phyloP scores from a whole-genome alignment of 2,888 invertebrate species.

The Ectobius pallidus region DNA sequence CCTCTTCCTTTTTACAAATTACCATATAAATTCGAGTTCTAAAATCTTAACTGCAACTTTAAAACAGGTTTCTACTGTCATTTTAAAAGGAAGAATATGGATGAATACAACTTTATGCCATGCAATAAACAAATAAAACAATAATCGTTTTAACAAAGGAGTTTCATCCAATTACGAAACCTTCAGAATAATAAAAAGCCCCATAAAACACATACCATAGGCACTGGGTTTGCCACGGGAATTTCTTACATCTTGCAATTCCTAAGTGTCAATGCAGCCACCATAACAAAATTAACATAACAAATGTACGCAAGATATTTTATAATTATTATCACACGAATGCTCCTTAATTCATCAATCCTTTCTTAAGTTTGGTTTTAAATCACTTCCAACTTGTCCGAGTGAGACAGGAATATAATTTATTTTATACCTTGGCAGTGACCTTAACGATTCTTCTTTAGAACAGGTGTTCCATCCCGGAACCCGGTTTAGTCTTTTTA shows the following conservation, averaged over 20 bases:
- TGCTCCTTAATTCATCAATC: too few species aligned
- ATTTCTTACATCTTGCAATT: neutral
- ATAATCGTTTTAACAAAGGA: conserved; percentile 2
- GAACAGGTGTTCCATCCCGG: too few species aligned
- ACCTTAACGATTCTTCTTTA: too few species aligned
- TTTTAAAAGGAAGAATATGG: neutral
- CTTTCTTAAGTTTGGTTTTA: too few species aligned
- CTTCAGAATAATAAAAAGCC: neutral
- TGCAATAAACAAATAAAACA: conserved; percentile 15
- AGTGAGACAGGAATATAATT: too few species aligned
- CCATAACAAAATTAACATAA: neutral
- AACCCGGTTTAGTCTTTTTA: too few species aligned
- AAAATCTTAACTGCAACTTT: neutral
- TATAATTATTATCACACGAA: too few species aligned
- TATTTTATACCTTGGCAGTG: too few species aligned
- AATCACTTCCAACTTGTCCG: too few species aligned
- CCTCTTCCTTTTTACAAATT: too few species aligned
- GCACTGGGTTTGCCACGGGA: neutral
- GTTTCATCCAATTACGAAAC: conserved; percentile 1
- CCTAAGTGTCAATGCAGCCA: neutral
- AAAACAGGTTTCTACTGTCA: neutral
- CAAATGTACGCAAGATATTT: too few species aligned
- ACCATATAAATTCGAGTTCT: neutral
- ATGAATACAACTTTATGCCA: neutral
- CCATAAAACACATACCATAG: neutral